Conservation (phyloP, 2,888 invertebrate species). For the Dryobotodes eremita region DNA sequence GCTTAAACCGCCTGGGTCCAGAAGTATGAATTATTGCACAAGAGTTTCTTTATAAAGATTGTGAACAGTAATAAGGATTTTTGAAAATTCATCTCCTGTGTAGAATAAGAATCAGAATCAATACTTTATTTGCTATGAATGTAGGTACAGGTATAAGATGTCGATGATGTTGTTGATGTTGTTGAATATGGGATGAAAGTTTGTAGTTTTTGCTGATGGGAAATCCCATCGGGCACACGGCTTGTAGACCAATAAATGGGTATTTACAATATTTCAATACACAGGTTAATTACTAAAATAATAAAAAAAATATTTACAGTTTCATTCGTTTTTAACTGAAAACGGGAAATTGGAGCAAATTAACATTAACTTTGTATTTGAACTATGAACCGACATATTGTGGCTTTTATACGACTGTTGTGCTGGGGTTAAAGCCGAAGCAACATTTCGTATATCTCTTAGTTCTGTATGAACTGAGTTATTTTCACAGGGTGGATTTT, state of each 20-base stretch:
- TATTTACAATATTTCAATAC: neutral
- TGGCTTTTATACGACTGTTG: slow-evolving; percentile 19
- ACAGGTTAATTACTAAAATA: neutral
- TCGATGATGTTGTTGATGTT: too few species aligned
- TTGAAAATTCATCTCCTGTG: neutral
- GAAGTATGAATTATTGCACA: too few species aligned
- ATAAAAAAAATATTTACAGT: slow-evolving; percentile 18
- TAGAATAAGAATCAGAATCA: too few species aligned
- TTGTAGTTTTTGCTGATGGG: neutral
- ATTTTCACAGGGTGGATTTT: neutral
- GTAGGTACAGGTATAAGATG: too few species aligned
- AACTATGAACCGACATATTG: slow-evolving; percentile 34
- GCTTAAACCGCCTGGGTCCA: neutral
- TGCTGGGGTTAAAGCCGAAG: neutral
- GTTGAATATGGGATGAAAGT: too few species aligned
- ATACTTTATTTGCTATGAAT: too few species aligned
- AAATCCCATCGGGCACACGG: neutral
- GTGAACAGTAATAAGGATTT: too few species aligned
- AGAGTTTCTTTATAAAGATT: too few species aligned
- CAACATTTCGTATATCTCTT: slow-evolving; percentile 14
- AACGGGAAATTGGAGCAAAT: slow-evolving; percentile 39
- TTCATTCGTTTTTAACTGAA: slow-evolving; percentile 13
- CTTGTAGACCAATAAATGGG: neutral
- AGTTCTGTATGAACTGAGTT: neutral
- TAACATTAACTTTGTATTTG: slow-evolving; percentile 44